Evolutionary conservation across 2,113 vertebrate species (phyloP).

Genomic region (Mustela nigripes): DNA sequence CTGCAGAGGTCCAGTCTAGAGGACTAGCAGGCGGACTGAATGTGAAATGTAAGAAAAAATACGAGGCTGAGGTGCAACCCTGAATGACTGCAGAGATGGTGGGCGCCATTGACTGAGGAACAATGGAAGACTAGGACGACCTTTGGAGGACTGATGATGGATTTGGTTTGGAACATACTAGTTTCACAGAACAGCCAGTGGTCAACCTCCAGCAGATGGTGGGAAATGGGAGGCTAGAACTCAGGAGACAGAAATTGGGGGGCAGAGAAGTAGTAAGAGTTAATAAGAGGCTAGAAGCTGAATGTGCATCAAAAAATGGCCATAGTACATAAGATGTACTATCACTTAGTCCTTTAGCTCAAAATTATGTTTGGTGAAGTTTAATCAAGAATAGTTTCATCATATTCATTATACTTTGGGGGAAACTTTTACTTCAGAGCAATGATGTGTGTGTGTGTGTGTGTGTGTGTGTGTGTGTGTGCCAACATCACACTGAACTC

Average conservation of each 20-base stretch:
- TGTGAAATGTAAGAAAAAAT: neutral
- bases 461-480: no score
- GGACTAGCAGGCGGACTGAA: neutral
- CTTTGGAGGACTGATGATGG: neutral
- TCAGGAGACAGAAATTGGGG: neutral
- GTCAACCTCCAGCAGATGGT: neutral
- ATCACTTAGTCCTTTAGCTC: neutral
- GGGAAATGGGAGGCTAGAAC: neutral
- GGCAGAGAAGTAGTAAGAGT: neutral
- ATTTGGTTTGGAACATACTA: neutral
- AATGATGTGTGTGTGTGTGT: neutral
- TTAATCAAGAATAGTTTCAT: neutral
- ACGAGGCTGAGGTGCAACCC: neutral
- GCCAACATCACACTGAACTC: neutral
- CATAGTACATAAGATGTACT: neutral
- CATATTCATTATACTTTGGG: neutral
- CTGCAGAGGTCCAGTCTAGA: neutral
- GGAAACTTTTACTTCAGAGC: neutral
- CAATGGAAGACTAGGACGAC: neutral
- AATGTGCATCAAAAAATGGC: neutral
- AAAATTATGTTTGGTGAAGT: neutral
- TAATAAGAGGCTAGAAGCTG: neutral
- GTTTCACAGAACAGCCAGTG: neutral
- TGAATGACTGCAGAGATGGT: neutral
- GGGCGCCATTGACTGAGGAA: no score